Percentiles rank a stretch among this genome's conserved stretches.
These are phyloP conservation scores for Scrobipalpa costella DNA, from an alignment of 2,888 invertebrate species.

Conservation along the genomic window DNA sequence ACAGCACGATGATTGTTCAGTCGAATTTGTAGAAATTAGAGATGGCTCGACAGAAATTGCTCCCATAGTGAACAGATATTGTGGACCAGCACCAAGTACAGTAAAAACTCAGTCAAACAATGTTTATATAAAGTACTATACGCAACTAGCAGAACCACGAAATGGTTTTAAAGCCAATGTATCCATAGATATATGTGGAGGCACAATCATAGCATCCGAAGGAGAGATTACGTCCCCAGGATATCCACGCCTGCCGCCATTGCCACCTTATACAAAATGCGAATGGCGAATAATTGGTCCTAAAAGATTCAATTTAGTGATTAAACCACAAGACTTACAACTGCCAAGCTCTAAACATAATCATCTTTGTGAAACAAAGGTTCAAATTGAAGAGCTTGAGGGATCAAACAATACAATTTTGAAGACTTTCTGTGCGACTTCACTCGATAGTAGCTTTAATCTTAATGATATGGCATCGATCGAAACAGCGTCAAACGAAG, in stretches of 20 bases:
- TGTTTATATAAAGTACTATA: slow-evolving; percentile 86
- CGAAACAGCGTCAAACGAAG: slow-evolving; percentile 60
- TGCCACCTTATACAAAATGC: slow-evolving; percentile 83
- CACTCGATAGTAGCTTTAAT: slow-evolving; percentile 35
- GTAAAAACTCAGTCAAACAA: slow-evolving; percentile 84
- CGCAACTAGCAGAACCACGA: slow-evolving; percentile 84
- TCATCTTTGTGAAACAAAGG: slow-evolving; percentile 55
- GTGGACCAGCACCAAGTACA: slow-evolving; percentile 82
- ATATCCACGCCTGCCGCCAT: slow-evolving; percentile 79
- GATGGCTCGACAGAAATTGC: slow-evolving; percentile 90
- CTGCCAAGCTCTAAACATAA: slow-evolving; percentile 52
- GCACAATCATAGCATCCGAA: slow-evolving; percentile 80
- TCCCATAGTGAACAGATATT: slow-evolving; percentile 83
- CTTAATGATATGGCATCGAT: slow-evolving; percentile 39
- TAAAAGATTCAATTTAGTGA: slow-evolving; percentile 45
- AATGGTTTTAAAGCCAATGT: slow-evolving; percentile 89
- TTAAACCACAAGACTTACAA: slow-evolving; percentile 52
- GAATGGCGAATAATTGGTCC: slow-evolving; percentile 84
- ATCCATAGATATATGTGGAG: slow-evolving; percentile 82
- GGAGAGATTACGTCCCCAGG: slow-evolving; percentile 86
- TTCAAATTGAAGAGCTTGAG: slow-evolving; percentile 59
- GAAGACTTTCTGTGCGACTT: slow-evolving; percentile 51
- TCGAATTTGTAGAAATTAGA: slow-evolving; percentile 88
- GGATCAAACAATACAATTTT: slow-evolving; percentile 54
- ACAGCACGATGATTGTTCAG: slow-evolving; percentile 48